Percentiles rank a stretch among this genome's conserved stretches.
Evolutionary conservation across 2,113 vertebrate genomes (phyloP).

Genomic region (Pimephales promelas): DNA sequence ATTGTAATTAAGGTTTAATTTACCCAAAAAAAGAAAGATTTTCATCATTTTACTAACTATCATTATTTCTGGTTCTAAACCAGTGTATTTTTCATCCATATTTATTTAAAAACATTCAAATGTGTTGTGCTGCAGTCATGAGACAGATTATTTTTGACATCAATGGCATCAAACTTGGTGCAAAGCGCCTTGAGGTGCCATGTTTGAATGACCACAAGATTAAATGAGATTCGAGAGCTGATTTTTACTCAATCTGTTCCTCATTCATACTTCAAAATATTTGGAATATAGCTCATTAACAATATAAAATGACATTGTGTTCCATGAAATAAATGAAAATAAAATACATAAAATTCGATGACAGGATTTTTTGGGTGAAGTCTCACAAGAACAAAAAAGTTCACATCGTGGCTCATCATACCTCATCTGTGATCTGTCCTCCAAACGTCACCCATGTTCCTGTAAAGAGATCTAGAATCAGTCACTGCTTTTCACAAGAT

Average conservation of each 20-base stretch:
- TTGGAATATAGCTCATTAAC: no score
- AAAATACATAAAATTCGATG: no score
- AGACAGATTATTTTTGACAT: neutral
- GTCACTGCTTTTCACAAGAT: constrained; percentile 12
- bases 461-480: constrained; percentile 59
- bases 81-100: neutral
- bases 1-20: neutral
- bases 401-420: constrained; percentile 67
- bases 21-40: neutral
- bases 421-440: constrained; percentile 97
- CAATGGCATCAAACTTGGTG: neutral
- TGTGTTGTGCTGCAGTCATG: neutral
- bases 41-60: neutral
- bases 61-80: neutral
- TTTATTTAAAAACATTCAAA: neutral
- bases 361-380: neutral
- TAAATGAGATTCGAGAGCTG: neutral
- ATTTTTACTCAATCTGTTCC: neutral
- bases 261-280: no score
- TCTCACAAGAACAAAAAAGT: neutral
- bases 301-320: no score
- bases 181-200: neutral
- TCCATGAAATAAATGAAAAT: no score
- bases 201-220: no score
- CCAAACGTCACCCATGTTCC: constrained; percentile 99